Evolutionary conservation across 2,113 vertebrate species (phyloP), one percentile per base, ranked within the genome.

Genomic region (Tauraco erythrolophus): DNA sequence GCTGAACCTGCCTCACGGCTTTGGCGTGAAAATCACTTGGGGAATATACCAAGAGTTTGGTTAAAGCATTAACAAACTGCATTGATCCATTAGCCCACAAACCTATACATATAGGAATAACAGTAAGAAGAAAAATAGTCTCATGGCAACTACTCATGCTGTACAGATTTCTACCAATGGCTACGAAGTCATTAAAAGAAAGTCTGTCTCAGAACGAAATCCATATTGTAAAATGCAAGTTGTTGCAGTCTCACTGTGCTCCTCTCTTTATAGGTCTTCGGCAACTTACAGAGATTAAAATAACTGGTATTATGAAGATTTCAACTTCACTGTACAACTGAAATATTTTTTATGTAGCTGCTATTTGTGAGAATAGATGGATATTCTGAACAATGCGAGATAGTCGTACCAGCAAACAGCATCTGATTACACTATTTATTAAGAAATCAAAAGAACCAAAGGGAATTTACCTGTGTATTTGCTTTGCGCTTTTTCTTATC

Each of bases 401-500:
- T 0, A 60, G n/a, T 45, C 54, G 16, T 39, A 74, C 16, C 62
- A 69, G 54, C 57, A 64, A 88, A 88, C 10, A 57, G 46, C 33
- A 84, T 56, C 24, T 7, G 18, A 89, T 18, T 27, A 30, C 30
- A 6, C 45, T 24, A 14, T 35, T 78, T 56, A 64, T 53, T 54
- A 41, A 60, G 31, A 91, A 81, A 64, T 57, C 30, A 58, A 48
- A 85, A 74, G 48, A 84, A 91, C 14, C 48, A 53, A 84, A 91
- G 31, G 31, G 53, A 87, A 84, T 78, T 97, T 98, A 99, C 99
- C 98, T 99, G 98, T 45, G 98, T 66, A 46, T 96, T 98, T 51
- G 98, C 93, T 96, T 98, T 99, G 96, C 98, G 98, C 80, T 98
- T 99, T 97, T 99, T 99, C 98, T 99, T 99, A 95, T 99, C 99